Conservation (phyloP, 2,888 invertebrate species). For the Xestia rhomboidea region DNA sequence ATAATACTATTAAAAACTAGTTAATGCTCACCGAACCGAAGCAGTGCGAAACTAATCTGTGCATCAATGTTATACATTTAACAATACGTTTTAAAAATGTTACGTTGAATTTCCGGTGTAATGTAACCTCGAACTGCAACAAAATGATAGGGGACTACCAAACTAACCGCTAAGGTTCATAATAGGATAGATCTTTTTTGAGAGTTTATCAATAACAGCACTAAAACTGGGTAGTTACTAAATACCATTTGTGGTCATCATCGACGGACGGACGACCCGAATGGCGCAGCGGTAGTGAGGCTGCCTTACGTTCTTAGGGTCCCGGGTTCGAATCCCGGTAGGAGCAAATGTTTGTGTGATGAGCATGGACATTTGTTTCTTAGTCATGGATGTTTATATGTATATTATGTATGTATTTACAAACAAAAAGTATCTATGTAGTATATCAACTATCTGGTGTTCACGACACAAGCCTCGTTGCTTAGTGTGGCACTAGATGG, state of each 20-base stretch:
- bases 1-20: not conserved
- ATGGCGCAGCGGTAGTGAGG: no score
- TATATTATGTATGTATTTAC: no score
- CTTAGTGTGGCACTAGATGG: no score
- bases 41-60: conserved; percentile 23
- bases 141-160: not conserved
- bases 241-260: not conserved
- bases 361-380: no score
- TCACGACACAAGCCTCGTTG: no score
- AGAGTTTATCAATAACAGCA: not conserved
- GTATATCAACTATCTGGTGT: no score
- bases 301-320: no score
- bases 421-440: no score
- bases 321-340: no score
- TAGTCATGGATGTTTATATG: no score
- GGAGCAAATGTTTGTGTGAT: no score
- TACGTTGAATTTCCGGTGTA: conserved; percentile 21
- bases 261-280: no score
- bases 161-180: not conserved
- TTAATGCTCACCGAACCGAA: conserved; percentile 11
- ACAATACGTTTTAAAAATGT: conserved; percentile 21
- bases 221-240: not conserved
- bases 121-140: conserved; percentile 19
- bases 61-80: conserved; percentile 14
- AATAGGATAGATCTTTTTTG: not conserved